Conservation (phyloP, 1,140 invertebrate genomes). For the Pogonomyrmex barbatus region DNA sequence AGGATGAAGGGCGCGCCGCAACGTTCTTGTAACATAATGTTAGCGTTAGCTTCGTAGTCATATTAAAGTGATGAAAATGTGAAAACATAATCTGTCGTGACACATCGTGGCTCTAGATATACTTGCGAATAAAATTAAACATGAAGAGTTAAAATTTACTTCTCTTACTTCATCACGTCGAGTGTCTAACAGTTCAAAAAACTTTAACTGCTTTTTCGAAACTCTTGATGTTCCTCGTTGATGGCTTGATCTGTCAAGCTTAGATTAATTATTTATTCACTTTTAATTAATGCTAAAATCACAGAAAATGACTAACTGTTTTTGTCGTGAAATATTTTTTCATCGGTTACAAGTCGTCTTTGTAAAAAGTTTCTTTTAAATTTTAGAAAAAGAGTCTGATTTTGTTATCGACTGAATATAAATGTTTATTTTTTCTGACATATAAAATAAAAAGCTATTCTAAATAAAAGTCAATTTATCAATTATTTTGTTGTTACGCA, state of each 20-base stretch:
- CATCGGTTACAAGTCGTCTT: background rate
- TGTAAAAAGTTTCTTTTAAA: background rate
- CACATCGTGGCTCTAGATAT: too few species aligned
- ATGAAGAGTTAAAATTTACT: background rate
- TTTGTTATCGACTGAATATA: background rate
- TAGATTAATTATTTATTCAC: background rate
- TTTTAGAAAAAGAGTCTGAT: background rate
- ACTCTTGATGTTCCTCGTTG: background rate
- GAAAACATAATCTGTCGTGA: background rate
- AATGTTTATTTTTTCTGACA: background rate
- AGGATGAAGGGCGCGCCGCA: slow-evolving; percentile 15
- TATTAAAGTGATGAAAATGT: background rate
- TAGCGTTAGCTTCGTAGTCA: background rate
- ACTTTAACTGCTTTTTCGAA: slow-evolving; percentile 1
- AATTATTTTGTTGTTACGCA: background rate
- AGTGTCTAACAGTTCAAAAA: background rate
- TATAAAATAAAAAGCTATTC: background rate
- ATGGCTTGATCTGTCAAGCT: background rate
- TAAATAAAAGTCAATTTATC: background rate
- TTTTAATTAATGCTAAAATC: background rate
- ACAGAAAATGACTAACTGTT: background rate
- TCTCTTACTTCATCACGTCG: background rate
- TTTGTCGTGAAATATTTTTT: background rate
- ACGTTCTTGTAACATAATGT: background rate
- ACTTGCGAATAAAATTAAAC: background rate